Evolutionary conservation across 2,113 vertebrate species (phyloP), one percentile per base, ranked within the genome.

Genomic region (Rhegmatorhina hoffmannsi): DNA sequence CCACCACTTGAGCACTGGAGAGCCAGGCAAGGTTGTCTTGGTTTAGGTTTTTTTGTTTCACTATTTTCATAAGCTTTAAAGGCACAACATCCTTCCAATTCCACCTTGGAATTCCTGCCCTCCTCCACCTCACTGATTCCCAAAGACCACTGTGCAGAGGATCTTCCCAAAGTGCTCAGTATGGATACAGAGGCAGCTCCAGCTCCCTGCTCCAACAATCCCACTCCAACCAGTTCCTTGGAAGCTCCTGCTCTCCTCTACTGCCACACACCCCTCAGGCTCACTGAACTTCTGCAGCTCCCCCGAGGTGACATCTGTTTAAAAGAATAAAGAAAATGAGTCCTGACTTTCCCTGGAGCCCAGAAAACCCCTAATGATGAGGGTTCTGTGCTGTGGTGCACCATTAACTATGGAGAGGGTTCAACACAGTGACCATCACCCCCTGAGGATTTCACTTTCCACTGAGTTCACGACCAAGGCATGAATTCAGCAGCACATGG

Each of bases 131-230:
- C 64, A 10, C 7, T 44, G 33, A 18, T 38, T 52, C 76, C 52
- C 36, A 38, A 58, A 59, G 28, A 28, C 17, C 4, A 2, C 40
- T 4, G 17, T 0, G 0, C 50, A 58, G 29, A 59, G 11, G 31
- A 43, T 24, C 55, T 53, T 29, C 78, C 62, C 44, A 8, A 69
- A 49, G 36, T 0, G 17, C 38, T 34, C 43, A 36, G 3, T 6
- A 0, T 0, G 2, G 14, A n/a, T 3, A 4, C 12, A 31, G 24
- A 23, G 3, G 38, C 13, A 19, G 52, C 56, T 59, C 50, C 80
- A 55, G 46, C 34, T 23, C 58, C 36, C 40, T 36, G 53, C 47
- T 50, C 53, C 53, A 43, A 9, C 34, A 23, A 17, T 24, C 29
- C 36, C 68, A 6, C 43, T 52, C 19, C 73, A 14, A 23, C 26